A percentile compares a stretch with the other conserved stretches of the same genome.
phyloP scores from a whole-genome alignment of 2,888 invertebrate species.

The Vanessa cardui region DNA sequence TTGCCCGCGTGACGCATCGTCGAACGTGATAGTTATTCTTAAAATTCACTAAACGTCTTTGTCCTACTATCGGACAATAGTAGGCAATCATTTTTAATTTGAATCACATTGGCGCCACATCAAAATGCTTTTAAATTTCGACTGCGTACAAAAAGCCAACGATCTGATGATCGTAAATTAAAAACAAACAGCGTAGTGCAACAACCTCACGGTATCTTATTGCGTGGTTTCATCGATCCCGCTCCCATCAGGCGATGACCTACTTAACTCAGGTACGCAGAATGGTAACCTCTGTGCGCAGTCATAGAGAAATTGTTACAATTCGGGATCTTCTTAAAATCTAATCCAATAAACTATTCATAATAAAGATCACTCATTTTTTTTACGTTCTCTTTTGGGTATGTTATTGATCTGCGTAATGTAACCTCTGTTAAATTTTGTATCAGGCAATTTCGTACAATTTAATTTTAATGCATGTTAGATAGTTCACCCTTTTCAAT shows the following conservation, averaged over 20 bases:
- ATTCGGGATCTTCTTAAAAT: background rate
- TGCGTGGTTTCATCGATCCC: conserved; percentile 37
- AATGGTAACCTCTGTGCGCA: conserved; percentile 11
- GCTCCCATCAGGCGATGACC: conserved; percentile 40
- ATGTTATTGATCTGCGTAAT: no score
- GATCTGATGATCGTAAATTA: conserved; percentile 29
- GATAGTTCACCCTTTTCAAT: conserved; percentile 1
- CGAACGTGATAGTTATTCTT: conserved; percentile 32
- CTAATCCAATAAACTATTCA: background rate
- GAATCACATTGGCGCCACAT: conserved; percentile 7
- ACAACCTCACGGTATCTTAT: conserved; percentile 38
- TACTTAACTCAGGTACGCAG: conserved; percentile 38
- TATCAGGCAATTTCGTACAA: background rate
- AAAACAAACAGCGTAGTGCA: conserved; percentile 36
- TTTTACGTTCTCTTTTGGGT: no score
- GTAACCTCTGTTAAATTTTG: no score
- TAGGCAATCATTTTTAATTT: conserved; percentile 16
- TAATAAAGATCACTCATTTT: background rate
- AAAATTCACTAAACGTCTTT: conserved; percentile 33
- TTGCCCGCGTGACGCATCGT: conserved; percentile 30
- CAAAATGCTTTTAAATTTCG: conserved; percentile 20
- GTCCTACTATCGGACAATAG: conserved; percentile 28
- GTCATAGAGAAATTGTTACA: background rate
- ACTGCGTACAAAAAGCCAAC: conserved; percentile 25
- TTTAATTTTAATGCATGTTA: background rate